phyloP scores from a whole-genome alignment of 2,888 invertebrate species.

The Salpingus planirostris region DNA sequence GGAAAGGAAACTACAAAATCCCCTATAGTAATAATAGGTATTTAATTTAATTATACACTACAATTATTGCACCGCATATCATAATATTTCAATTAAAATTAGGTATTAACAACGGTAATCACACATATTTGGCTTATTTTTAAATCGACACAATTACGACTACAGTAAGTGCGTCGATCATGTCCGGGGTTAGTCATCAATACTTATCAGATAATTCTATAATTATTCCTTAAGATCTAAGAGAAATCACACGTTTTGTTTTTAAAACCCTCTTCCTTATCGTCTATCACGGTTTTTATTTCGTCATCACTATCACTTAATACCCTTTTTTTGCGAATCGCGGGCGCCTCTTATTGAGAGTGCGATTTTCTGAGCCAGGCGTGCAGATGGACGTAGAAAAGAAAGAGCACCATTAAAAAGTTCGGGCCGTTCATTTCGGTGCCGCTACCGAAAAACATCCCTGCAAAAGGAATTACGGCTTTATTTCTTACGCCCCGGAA shows the following conservation, averaged over 20 bases:
- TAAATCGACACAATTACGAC: constrained; percentile 5
- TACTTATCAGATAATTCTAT: too few species aligned
- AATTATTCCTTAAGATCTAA: constrained; percentile 2
- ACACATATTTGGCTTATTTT: constrained; percentile 15
- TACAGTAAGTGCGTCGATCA: constrained; percentile 4
- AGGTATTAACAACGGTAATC: constrained; percentile 19
- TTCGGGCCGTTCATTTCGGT: constrained; percentile 6
- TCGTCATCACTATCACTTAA: constrained; percentile 21
- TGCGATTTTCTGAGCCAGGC: constrained; percentile 16
- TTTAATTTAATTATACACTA: constrained; percentile 18
- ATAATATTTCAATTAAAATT: constrained; percentile 11
- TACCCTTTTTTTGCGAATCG: too few species aligned
- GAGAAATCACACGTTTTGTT: constrained; percentile 15
- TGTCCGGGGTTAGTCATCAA: constrained; percentile 1
- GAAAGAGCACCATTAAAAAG: constrained; percentile 9
- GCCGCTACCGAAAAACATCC: constrained; percentile 11
- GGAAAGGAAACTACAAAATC: constrained; percentile 2
- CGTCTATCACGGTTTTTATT: constrained; percentile 19
- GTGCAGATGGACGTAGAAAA: constrained; percentile 17
- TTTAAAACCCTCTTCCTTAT: constrained; percentile 8
- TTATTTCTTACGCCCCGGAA: too few species aligned
- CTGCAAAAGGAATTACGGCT: constrained; percentile 10
- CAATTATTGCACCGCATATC: constrained; percentile 24
- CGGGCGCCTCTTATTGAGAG: constrained; percentile 8
- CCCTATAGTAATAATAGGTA: constrained; percentile 2